Conservation (phyloP, 23 tunicate species). For the Trididemnum miniatum region DNA sequence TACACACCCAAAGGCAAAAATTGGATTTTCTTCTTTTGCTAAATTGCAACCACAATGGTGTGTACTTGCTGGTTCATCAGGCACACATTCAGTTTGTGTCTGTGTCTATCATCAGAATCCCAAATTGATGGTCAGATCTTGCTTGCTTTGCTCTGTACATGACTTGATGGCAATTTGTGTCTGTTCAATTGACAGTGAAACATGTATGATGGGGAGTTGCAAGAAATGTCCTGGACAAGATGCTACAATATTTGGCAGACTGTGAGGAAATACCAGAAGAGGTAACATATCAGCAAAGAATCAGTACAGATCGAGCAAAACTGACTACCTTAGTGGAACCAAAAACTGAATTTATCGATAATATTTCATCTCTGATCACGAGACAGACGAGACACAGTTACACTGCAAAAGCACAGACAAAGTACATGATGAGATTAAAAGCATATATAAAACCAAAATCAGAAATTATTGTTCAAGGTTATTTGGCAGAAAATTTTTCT, state of each 20-base stretch:
- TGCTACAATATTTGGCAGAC: not conserved
- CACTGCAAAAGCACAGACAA: slow-evolving; percentile 12
- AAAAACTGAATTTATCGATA: slow-evolving; percentile 8
- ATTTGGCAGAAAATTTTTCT: slow-evolving; percentile 7
- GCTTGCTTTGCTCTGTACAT: not conserved
- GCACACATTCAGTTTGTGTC: slow-evolving; percentile 26
- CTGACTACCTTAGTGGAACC: not conserved
- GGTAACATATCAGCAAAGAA: slow-evolving; percentile 26
- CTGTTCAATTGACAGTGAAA: slow-evolving; percentile 18
- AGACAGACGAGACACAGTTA: slow-evolving; percentile 10
- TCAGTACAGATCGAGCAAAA: slow-evolving; percentile 21
- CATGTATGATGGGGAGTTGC: slow-evolving; percentile 22
- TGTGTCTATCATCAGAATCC: slow-evolving; percentile 14
- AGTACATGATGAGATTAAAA: slow-evolving; percentile 1
- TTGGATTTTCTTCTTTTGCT: slow-evolving; percentile 26
- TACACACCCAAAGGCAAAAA: not conserved
- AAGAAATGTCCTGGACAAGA: slow-evolving; percentile 14
- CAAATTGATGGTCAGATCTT: slow-evolving; percentile 1
- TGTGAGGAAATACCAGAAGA: slow-evolving; percentile 22
- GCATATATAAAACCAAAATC: slow-evolving; percentile 1
- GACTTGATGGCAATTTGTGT: slow-evolving; percentile 22
- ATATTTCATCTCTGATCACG: not conserved
- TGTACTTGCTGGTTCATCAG: slow-evolving; percentile 26
- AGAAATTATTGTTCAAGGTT: slow-evolving; percentile 13
- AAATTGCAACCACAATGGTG: slow-evolving; percentile 15